Evolutionary conservation across 2,888 invertebrate genomes (phyloP).

Genomic region (Asteroscopus sphinx): DNA sequence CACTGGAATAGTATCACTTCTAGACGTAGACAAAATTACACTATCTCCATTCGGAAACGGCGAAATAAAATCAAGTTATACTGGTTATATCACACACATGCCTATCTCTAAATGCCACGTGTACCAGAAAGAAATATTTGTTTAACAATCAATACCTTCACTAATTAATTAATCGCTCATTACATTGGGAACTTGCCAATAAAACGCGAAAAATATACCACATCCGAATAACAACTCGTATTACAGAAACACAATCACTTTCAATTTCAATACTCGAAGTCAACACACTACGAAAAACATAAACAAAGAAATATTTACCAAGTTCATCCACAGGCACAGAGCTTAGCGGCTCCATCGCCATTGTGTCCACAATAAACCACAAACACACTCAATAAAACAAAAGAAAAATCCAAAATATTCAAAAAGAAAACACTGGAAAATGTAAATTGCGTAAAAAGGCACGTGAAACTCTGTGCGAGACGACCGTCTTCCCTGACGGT

Average conservation of each 20-base stretch:
- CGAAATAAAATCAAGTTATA: not conserved
- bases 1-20: no score
- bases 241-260: slow-evolving; percentile 18
- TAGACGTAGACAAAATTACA: no score
- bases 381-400: slow-evolving; percentile 23
- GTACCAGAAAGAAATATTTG: not conserved
- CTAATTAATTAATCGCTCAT: not conserved
- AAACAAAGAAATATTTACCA: slow-evolving; percentile 50
- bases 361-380: slow-evolving; percentile 13
- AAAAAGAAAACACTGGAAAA: slow-evolving; percentile 23
- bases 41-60: no score
- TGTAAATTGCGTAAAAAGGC: slow-evolving; percentile 48
- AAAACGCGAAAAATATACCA: slow-evolving; percentile 1
- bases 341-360: slow-evolving; percentile 60
- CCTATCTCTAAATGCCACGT: slow-evolving; percentile 18
- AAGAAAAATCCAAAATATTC: slow-evolving; percentile 7
- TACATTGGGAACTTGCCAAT: slow-evolving; percentile 23
- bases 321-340: slow-evolving; percentile 57
- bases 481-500: slow-evolving; percentile 70
- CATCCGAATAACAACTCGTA: not conserved
- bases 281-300: slow-evolving; percentile 21
- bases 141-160: not conserved
- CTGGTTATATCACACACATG: not conserved
- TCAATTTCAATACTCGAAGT: slow-evolving; percentile 34
- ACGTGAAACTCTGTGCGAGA: slow-evolving; percentile 2